Evolutionary conservation across 2,797 vertebrate species (phyloP), one percentile per base, ranked within the genome.

Genomic region (Protonibea diacanthus): DNA sequence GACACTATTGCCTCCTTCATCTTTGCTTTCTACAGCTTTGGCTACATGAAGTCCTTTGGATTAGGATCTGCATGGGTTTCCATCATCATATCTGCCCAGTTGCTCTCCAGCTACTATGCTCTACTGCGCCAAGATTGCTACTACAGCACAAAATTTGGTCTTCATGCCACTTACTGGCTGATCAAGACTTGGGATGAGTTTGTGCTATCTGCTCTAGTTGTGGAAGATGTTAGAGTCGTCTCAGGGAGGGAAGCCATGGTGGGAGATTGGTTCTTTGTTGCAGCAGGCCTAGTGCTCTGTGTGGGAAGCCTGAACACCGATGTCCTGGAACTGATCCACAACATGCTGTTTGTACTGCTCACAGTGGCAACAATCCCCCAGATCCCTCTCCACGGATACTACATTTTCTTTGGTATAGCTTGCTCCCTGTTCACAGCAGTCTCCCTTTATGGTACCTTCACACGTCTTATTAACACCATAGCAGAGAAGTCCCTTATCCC

Each of bases 181-280:
- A 94, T 96, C 77, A 94, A 96, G 83, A 91, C 96, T 33, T 97
- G 97, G 97, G 96, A 97, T 57, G 97, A 97, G 87, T 96, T 96
- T 83, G 94, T 94, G 1, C 63, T 94, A 10, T 95, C 92, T 5
- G 21, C 74, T 66, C 42, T 94, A 71, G 86, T 92, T 0, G 71
- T 66, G 48, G 64, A 55, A 47, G 17, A 42, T 1, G 14, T 64
- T 80, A 45, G 85, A 77, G 71, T 86, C 60, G 60, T 51, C 6
- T 80, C 81, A 58, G 92, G 85, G 66, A 94, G 96, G 71, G 74
- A 86, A 58, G 74, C 77, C 0, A 96, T 97, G 96, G 91, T 96
- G 2, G 97, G 97, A 2, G 81, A 96, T n/a, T 97, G 96, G 96
- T 97, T 98, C 93, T 96, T 97, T 86, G 84, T 97, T 81, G 85